These are phyloP conservation scores for Cygnus olor DNA, from an alignment of 2,797 vertebrate genomes.

Conservation along the genomic window DNA sequence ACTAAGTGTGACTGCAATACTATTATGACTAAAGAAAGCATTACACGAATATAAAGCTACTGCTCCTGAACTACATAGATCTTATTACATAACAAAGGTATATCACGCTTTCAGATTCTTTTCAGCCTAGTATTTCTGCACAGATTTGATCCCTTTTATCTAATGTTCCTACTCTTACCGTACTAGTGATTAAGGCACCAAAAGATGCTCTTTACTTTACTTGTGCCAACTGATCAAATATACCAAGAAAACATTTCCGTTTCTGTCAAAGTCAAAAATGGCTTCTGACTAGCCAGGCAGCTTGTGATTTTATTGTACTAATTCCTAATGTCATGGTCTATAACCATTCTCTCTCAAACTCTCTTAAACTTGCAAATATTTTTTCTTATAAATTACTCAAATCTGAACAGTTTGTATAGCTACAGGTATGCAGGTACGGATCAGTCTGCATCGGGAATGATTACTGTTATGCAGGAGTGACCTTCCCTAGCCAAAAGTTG, in stretches of 20 bases:
- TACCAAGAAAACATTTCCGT: background rate
- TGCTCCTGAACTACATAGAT: background rate
- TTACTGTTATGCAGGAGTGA: background rate
- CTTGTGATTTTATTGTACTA: background rate
- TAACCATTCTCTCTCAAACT: background rate
- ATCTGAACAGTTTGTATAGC: background rate
- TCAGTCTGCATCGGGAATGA: background rate
- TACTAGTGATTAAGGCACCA: background rate
- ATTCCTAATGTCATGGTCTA: background rate
- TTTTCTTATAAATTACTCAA: background rate
- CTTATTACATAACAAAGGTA: fast-evolving
- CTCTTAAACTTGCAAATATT: background rate
- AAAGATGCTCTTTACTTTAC: background rate
- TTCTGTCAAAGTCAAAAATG: background rate
- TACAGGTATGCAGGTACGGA: fast-evolving
- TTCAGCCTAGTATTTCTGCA: background rate
- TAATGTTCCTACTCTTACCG: background rate
- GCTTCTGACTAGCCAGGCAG: background rate
- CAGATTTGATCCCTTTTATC: background rate
- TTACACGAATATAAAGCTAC: background rate
- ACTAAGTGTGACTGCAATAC: background rate
- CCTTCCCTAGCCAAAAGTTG: background rate
- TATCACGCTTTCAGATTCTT: background rate
- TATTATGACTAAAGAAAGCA: background rate
- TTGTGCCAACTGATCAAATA: background rate